phyloP scores from a whole-genome alignment of 2,888 invertebrate species.

The Enoplolaimus lenunculus region DNA sequence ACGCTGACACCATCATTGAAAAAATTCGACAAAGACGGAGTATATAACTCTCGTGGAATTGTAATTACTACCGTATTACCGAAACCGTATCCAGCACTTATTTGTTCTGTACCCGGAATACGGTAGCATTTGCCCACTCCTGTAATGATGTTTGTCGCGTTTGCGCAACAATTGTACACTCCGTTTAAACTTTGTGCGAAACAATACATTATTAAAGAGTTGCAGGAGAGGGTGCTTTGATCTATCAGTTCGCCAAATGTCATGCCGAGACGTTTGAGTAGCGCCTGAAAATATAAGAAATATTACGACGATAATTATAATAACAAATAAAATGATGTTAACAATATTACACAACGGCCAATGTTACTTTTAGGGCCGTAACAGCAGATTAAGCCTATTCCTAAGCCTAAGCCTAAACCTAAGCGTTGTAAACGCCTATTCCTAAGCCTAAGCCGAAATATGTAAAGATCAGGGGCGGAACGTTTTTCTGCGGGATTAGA shows the following conservation, averaged over 20 bases:
- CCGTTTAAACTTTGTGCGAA: not conserved
- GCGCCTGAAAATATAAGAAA: not conserved
- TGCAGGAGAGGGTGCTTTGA: not conserved
- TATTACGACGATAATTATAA: no score
- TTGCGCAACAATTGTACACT: not conserved
- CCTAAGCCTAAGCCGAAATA: no score
- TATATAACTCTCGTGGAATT: conserved; percentile 30
- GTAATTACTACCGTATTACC: conserved; percentile 29
- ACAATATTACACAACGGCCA: no score
- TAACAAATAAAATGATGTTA: no score
- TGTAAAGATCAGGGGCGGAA: no score
- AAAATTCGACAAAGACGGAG: conserved; percentile 28
- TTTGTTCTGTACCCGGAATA: conserved; percentile 19
- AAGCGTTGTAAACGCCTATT: no score
- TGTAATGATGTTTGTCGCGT: not conserved
- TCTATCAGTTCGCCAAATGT: not conserved
- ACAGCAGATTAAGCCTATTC: no score
- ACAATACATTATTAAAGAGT: not conserved
- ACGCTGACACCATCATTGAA: conserved; percentile 34
- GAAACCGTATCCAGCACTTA: conserved; percentile 29
- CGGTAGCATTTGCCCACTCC: conserved; percentile 21
- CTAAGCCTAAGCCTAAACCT: no score
- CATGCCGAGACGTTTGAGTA: not conserved
- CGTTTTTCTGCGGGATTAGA: no score
- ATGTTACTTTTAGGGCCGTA: no score